Evolutionary conservation across 2,888 invertebrate genomes (phyloP), one percentile per base, ranked within the genome.

Genomic region (Melinaea menophilus): DNA sequence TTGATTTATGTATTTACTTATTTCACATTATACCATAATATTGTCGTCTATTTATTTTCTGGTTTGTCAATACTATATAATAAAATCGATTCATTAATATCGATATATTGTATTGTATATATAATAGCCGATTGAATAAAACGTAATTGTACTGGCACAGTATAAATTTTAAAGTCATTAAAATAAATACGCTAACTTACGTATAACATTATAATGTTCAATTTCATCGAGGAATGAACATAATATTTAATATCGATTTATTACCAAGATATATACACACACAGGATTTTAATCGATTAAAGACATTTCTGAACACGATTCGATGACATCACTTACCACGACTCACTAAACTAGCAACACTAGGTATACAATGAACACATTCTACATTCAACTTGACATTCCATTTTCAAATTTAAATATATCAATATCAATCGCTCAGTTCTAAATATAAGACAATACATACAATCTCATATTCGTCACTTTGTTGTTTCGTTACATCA

Each of bases 311-410:
- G 81, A 84, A 84, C 82, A 85, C 82, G 78, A 78, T 78, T 79
- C 76, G 70, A 77, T 77, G 79, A 81, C 76, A 77, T 76, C 72
- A 78, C 73, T 77, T 78, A 71, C 64, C 65, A 67, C 68, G 66
- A 70, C 67, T 62, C 72, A 71, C 79, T 81, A 83, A 69, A 75
- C 86, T 88, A 88, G 86, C 86, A 84, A 84, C 81, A 82, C 85
- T 88, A 87, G 78, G 75, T 78, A 77, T 83, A 84, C 82, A 85
- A 82, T 86, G 86, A 87, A 88, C 86, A 87, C 85, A 84, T 84
- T 79, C 76, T 83, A 84, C 79, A 81, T 80, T 57, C 64, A 76
- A 75, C 71, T 66, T 56, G 51, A 51, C 51, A 51, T 51, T 51
- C 51, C 51, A 51, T 51, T 51, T 22, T 3, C 5, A 51, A 51